Percentiles rank a stretch among this genome's conserved stretches.
phyloP scores from a whole-genome alignment of 1,140 invertebrate species.

The Euwallacea fornicatus region DNA sequence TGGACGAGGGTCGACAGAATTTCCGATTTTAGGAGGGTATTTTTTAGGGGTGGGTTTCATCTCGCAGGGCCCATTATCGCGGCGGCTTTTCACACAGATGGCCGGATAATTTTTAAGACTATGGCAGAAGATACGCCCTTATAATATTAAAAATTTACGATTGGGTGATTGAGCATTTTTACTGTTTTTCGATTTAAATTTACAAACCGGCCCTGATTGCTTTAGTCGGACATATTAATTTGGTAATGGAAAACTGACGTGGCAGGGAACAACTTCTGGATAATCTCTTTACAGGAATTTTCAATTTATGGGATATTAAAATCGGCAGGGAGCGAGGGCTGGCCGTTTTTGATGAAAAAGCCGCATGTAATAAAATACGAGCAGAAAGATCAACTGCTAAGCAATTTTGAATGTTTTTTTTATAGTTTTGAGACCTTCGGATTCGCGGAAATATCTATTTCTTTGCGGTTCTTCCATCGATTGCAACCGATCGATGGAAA shows the following conservation, averaged over 20 bases:
- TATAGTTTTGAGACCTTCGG: too few species aligned
- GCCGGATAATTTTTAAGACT: slow-evolving; percentile 26
- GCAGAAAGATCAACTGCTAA: too few species aligned
- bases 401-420: too few species aligned
- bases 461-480: too few species aligned
- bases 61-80: slow-evolving; percentile 20
- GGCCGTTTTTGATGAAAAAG: too few species aligned
- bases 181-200: too few species aligned
- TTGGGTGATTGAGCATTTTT: too few species aligned
- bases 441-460: too few species aligned
- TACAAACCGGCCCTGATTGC: too few species aligned
- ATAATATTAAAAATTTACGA: not conserved
- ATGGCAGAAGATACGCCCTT: slow-evolving; percentile 5
- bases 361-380: too few species aligned
- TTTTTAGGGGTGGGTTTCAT: slow-evolving; percentile 33
- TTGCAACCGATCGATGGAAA: too few species aligned
- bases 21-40: slow-evolving; percentile 35
- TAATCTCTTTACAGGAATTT: slow-evolving; percentile 22
- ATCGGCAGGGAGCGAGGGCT: slow-evolving; percentile 10
- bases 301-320: slow-evolving; percentile 26
- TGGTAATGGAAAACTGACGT: slow-evolving; percentile 20
- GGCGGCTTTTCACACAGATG: slow-evolving; percentile 25
- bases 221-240: slow-evolving; percentile 8
- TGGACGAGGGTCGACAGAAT: slow-evolving; percentile 38
- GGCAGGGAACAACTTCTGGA: slow-evolving; percentile 13